Evolutionary conservation across 2,888 invertebrate species (phyloP).

Genomic region (Drosophila limbata): DNA sequence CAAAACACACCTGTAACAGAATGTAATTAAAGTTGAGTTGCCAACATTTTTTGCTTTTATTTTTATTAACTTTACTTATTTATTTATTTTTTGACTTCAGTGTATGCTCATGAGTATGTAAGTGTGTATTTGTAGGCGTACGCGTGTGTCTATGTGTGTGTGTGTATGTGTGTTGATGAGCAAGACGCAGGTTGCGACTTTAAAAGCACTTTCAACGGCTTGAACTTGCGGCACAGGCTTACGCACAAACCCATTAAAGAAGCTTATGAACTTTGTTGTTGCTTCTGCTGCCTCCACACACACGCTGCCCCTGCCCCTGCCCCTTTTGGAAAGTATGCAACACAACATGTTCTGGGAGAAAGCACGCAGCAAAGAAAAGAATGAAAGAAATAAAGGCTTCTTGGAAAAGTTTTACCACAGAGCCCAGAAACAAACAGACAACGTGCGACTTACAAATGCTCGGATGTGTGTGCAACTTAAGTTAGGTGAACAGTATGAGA

Average conservation of each 20-base stretch:
- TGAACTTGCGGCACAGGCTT: slow-evolving; percentile 74
- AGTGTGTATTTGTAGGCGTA: slow-evolving; percentile 13
- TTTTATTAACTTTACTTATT: slow-evolving; percentile 77
- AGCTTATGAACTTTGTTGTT: slow-evolving; percentile 74
- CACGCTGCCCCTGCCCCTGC: slow-evolving; percentile 30
- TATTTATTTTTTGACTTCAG: slow-evolving; percentile 67
- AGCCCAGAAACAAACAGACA: slow-evolving; percentile 70
- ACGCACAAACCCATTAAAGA: slow-evolving; percentile 80
- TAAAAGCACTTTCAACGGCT: slow-evolving; percentile 81
- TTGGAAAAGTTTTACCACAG: slow-evolving; percentile 77
- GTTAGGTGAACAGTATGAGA: slow-evolving; percentile 5
- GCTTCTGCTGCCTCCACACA: no score
- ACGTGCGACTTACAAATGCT: slow-evolving; percentile 73
- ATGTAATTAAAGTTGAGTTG: slow-evolving; percentile 81
- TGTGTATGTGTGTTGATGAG: slow-evolving; percentile 19
- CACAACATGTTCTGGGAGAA: slow-evolving; percentile 56
- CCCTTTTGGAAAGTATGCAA: slow-evolving; percentile 75
- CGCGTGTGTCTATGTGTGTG: slow-evolving; percentile 6
- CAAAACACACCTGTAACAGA: slow-evolving; percentile 59
- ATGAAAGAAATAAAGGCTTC: slow-evolving; percentile 31
- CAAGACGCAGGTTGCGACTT: slow-evolving; percentile 63
- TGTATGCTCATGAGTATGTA: neutral
- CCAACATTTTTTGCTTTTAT: slow-evolving; percentile 79
- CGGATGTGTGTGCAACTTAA: slow-evolving; percentile 40
- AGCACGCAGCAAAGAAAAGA: neutral